Conservation (phyloP, 2,797 vertebrate genomes). For the Acestrorhynchus altus region DNA sequence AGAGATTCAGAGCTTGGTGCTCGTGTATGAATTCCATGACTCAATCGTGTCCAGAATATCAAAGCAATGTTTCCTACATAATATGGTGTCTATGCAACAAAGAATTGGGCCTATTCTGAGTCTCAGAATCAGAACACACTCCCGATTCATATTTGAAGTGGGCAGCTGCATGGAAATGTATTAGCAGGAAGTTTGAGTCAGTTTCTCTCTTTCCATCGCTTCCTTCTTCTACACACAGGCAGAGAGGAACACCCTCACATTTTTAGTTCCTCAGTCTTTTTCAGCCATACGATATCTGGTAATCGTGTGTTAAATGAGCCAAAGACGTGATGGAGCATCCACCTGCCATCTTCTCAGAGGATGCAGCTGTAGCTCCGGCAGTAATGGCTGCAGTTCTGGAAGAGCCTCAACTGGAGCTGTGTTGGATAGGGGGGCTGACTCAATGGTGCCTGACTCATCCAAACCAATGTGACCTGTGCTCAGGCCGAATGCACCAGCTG, state of each 20-base stretch:
- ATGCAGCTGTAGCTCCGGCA: conserved; percentile 66
- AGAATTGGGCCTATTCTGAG: too few relatives aligned
- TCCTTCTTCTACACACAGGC: background rate
- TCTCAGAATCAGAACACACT: background rate
- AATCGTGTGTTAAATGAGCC: conserved; percentile 24
- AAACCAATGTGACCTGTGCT: conserved; percentile 8
- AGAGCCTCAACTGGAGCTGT: conserved; percentile 60
- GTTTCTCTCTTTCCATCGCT: background rate
- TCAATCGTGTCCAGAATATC: too few relatives aligned
- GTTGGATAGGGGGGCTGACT: conserved; percentile 57
- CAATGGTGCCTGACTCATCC: conserved; percentile 71
- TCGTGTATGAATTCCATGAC: too few relatives aligned
- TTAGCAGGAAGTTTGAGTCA: background rate
- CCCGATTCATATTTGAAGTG: background rate
- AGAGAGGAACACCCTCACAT: background rate
- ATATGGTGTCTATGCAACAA: too few relatives aligned
- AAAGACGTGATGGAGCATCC: conserved; percentile 39
- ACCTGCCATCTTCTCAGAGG: conserved; percentile 62
- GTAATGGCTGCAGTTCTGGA: conserved; percentile 64
- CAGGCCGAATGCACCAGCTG: conserved; percentile 65
- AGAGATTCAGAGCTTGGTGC: too few relatives aligned
- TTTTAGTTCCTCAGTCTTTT: background rate
- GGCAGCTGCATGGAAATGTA: background rate
- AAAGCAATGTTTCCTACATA: too few relatives aligned
- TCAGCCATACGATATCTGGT: conserved; percentile 23